A percentile compares a stretch with the other conserved stretches of the same genome.
Conservation (phyloP, 37 sponge, comb jelly and placozoan species). For the Haliclona indistincta region DNA sequence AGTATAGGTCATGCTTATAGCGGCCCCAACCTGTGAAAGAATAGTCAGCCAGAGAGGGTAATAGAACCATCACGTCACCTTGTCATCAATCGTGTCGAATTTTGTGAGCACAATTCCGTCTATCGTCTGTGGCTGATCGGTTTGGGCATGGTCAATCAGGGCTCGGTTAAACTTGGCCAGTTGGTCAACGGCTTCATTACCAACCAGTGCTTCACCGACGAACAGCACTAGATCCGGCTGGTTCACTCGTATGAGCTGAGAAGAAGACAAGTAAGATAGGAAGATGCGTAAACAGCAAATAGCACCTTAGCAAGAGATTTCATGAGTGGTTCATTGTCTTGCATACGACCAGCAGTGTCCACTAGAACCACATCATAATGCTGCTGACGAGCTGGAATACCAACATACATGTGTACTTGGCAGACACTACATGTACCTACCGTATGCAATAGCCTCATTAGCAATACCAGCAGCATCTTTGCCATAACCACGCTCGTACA, state of each 20-base stretch:
- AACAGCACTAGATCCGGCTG: slow-evolving; percentile 91
- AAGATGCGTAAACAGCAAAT: neutral
- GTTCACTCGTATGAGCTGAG: slow-evolving; percentile 84
- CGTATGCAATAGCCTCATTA: slow-evolving; percentile 75
- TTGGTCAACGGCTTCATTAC: slow-evolving; percentile 98
- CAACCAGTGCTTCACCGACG: slow-evolving; percentile 97
- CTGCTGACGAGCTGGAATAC: slow-evolving; percentile 62
- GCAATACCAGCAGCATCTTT: slow-evolving; percentile 90
- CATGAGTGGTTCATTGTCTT: slow-evolving; percentile 98
- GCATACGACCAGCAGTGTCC: slow-evolving; percentile 97
- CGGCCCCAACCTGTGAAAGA: slow-evolving; percentile 89
- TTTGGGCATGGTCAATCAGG: slow-evolving; percentile 75
- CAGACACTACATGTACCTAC: slow-evolving; percentile 7
- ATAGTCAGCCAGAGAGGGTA: no score
- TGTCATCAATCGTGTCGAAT: slow-evolving; percentile 98
- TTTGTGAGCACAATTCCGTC: slow-evolving; percentile 98
- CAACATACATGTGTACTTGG: neutral
- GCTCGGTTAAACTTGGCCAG: slow-evolving; percentile 92
- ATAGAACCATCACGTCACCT: slow-evolving; percentile 49
- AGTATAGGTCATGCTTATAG: slow-evolving; percentile 96
- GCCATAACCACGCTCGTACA: slow-evolving; percentile 82
- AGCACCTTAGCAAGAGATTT: slow-evolving; percentile 89
- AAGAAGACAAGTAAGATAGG: neutral
- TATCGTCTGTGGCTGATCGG: slow-evolving; percentile 63
- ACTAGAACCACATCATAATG: slow-evolving; percentile 89